phyloP scores from a whole-genome alignment of 2,113 vertebrate genomes.

The Caloenas nicobarica region DNA sequence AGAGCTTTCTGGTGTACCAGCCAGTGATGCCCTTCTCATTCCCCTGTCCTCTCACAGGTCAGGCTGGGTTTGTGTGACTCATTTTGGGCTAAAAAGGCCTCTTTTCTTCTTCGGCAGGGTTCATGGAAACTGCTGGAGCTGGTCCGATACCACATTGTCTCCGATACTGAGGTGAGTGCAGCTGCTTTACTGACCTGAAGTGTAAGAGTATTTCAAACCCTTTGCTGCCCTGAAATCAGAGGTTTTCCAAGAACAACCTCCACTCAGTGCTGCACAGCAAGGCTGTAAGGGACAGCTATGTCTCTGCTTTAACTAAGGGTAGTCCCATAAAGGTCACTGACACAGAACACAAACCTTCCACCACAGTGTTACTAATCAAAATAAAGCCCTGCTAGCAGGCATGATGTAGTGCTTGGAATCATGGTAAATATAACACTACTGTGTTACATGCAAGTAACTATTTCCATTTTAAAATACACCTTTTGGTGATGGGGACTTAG shows the following conservation, averaged over 20 bases:
- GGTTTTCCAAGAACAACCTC: background rate
- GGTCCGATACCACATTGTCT: slow-evolving; percentile 85
- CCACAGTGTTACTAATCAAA: background rate
- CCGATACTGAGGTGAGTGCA: slow-evolving; percentile 71
- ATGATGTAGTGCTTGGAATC: background rate
- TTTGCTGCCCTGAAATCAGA: background rate
- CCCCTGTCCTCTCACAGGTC: background rate
- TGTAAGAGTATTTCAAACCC: background rate
- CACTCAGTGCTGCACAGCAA: background rate
- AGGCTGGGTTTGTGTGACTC: background rate
- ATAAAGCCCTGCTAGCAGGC: background rate
- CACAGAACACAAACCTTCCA: background rate
- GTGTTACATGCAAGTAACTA: background rate
- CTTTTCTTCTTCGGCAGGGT: slow-evolving; percentile 76
- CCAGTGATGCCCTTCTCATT: background rate
- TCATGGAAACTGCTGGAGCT: slow-evolving; percentile 86
- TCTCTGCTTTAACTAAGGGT: background rate
- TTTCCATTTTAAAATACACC: background rate
- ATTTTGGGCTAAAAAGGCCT: background rate
- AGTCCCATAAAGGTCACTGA: background rate
- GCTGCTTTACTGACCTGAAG: background rate
- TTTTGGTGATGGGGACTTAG: background rate
- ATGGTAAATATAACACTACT: background rate
- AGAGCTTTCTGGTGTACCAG: background rate
- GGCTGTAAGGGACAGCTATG: background rate